Percentiles rank a stretch among this genome's conserved stretches.
Evolutionary conservation across 1,140 invertebrate genomes (phyloP).

Genomic region (Chlorops oryzae): DNA sequence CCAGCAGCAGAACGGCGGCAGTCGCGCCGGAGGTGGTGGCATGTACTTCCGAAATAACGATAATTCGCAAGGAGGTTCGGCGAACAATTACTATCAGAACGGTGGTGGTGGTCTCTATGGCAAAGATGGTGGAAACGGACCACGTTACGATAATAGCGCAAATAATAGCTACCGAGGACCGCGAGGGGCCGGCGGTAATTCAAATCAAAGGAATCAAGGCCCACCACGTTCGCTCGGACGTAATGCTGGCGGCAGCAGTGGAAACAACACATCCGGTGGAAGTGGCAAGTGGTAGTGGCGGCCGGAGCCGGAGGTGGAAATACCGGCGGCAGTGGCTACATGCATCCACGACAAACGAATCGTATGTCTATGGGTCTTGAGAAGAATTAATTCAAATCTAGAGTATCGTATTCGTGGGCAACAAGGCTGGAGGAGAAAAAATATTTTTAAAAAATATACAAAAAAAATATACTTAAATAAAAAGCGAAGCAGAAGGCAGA

Average conservation of each 20-base stretch:
- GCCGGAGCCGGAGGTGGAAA: constrained; percentile 20
- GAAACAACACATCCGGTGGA: constrained; percentile 30
- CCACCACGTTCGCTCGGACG: constrained; percentile 17
- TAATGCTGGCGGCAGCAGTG: constrained; percentile 25
- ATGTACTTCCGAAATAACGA: constrained; percentile 46
- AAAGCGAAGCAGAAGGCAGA: too few species aligned
- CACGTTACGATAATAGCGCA: constrained; percentile 35
- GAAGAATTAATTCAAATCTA: too few species aligned
- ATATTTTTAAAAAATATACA: too few species aligned
- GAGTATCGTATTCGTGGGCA: too few species aligned
- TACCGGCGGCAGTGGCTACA: constrained; percentile 21
- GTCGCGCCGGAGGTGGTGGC: constrained; percentile 21
- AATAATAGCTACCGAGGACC: constrained; percentile 16
- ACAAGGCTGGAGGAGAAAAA: too few species aligned
- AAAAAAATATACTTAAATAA: too few species aligned
- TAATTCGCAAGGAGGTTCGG: constrained; percentile 12
- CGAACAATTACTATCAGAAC: constrained; percentile 28
- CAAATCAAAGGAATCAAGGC: constrained; percentile 5
- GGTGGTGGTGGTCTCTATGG: constrained; percentile 21
- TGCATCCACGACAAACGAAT: constrained; percentile 36
- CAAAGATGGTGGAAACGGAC: constrained; percentile 17
- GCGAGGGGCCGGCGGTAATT: constrained; percentile 2
- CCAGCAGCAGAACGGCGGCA: constrained; percentile 33
- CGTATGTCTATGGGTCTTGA: constrained; percentile 38
- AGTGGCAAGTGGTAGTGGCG: constrained; percentile 12